phyloP scores from a whole-genome alignment of 1,140 invertebrate species.

The Caenorhabditis inopinata region DNA sequence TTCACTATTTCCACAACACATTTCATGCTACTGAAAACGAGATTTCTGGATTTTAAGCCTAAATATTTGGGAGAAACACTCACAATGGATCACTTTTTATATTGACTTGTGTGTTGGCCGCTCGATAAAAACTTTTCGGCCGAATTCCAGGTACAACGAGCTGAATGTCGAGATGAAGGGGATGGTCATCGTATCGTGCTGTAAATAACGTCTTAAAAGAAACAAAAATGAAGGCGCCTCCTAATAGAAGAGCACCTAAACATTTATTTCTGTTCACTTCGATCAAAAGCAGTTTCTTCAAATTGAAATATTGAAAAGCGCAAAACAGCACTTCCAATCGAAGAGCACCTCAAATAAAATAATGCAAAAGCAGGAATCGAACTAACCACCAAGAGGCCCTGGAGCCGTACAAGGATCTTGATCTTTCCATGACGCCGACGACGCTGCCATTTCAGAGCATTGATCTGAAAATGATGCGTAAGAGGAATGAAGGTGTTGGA shows the following conservation, averaged over 20 bases:
- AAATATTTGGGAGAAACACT: neutral
- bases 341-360: too few relatives aligned
- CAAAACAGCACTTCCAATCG: too few relatives aligned
- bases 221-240: too few relatives aligned
- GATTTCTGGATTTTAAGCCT: neutral
- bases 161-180: conserved; percentile 28
- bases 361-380: neutral
- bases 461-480: neutral
- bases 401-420: conserved; percentile 5
- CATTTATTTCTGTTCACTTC: too few relatives aligned
- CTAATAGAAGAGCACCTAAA: too few relatives aligned
- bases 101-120: conserved; percentile 38
- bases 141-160: conserved; percentile 38
- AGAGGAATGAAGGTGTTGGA: neutral
- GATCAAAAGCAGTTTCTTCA: too few relatives aligned
- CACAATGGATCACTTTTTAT: conserved; percentile 39
- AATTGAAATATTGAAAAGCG: too few relatives aligned
- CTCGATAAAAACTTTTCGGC: conserved; percentile 28
- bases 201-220: neutral
- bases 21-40: conserved; percentile 28
- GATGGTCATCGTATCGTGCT: conserved; percentile 35
- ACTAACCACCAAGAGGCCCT: neutral
- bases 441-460: conserved; percentile 15
- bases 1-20: conserved; percentile 40
- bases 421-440: conserved; percentile 9